Conservation (phyloP, 2,888 invertebrate species). For the Xestia sexstrigata region DNA sequence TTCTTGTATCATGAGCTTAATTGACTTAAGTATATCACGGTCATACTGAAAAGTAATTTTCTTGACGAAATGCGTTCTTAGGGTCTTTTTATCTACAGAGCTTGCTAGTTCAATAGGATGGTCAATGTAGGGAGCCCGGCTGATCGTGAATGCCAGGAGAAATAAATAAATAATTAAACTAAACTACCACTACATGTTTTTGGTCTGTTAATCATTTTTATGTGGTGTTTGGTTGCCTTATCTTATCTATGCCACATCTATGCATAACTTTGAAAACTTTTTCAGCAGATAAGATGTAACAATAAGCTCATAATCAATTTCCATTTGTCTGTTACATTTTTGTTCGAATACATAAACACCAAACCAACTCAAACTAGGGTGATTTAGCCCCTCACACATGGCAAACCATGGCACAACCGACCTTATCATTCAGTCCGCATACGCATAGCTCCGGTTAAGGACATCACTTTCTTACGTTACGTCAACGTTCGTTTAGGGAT, state of each 20-base stretch:
- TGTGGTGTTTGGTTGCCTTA: background rate
- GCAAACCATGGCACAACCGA: slow-evolving; percentile 43
- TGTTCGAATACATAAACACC: background rate
- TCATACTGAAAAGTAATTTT: background rate
- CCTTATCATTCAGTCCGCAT: slow-evolving; percentile 80
- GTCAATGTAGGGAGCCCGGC: background rate
- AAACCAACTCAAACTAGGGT: slow-evolving; percentile 1
- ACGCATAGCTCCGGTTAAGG: slow-evolving; percentile 80
- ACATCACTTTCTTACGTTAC: slow-evolving; percentile 86
- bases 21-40: background rate
- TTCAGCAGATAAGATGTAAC: background rate
- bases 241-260: background rate
- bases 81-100: background rate
- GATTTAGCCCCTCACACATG: slow-evolving; percentile 13
- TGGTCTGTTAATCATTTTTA: background rate
- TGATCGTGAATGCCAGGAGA: background rate
- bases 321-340: background rate
- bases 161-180: background rate
- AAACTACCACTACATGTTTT: background rate
- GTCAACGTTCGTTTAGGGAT: slow-evolving; percentile 79
- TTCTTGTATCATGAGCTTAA: background rate
- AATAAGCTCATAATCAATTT: background rate
- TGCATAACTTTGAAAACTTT: background rate
- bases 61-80: background rate
- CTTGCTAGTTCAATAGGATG: background rate